phyloP scores from a whole-genome alignment of 2,113 vertebrate genomes.

The Microcebus ravelobensis region DNA sequence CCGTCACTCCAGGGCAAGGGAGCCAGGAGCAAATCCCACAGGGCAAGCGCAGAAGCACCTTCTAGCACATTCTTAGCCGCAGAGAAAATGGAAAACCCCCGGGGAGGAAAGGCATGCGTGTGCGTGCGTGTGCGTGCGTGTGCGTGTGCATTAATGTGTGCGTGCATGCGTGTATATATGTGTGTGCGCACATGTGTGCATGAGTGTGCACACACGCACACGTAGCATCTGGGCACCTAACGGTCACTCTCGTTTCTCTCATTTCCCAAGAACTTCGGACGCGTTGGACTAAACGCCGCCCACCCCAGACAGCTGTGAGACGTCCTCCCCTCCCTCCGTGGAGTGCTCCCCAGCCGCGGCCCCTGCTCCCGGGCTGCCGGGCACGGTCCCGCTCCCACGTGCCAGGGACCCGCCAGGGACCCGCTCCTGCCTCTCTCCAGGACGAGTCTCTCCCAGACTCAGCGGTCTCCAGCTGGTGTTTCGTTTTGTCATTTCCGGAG shows the following conservation, averaged over 20 bases:
- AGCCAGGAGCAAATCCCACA: fast-evolving
- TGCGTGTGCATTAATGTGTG: too few species aligned
- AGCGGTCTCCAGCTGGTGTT: not conserved
- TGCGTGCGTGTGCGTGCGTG: fast-evolving
- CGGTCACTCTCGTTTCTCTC: fast-evolving
- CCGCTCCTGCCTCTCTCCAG: not conserved
- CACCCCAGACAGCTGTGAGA: not conserved
- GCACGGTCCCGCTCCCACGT: fast-evolving
- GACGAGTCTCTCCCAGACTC: not conserved
- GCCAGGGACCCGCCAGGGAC: not conserved
- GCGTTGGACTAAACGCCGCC: not conserved
- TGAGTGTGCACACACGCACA: fast-evolving
- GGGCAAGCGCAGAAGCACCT: not conserved
- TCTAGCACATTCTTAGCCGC: fast-evolving
- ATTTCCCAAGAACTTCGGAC: not conserved
- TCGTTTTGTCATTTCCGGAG: not conserved
- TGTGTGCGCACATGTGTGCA: too few species aligned
- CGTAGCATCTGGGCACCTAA: not conserved
- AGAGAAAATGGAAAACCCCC: not conserved
- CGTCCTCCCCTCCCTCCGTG: fast-evolving
- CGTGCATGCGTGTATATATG: too few species aligned
- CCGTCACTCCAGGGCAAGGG: not conserved
- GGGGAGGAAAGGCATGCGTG: not conserved
- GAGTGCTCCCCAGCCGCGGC: fast-evolving
- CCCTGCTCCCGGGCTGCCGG: not conserved